These are phyloP conservation scores for Masnerella sp. DNA, from an alignment of 2,888 invertebrate species.

Conservation along the genomic window DNA sequence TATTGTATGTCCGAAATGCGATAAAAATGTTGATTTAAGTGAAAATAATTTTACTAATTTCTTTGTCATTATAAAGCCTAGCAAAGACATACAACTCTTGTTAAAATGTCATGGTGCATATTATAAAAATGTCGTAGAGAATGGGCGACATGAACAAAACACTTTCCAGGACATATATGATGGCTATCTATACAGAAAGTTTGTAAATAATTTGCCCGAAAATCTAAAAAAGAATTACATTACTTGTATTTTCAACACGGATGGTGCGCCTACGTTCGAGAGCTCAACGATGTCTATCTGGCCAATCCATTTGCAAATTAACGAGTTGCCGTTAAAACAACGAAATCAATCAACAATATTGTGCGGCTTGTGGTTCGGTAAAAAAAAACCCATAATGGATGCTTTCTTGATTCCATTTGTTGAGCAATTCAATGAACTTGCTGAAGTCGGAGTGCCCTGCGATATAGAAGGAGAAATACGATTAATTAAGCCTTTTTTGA, in stretches of 20 bases:
- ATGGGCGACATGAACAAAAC: neutral
- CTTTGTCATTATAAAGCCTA: neutral
- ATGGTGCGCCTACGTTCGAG: constrained; percentile 6
- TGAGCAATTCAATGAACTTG: constrained; percentile 29
- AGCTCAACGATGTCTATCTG: constrained; percentile 34
- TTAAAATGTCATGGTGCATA: neutral
- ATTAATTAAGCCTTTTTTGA: constrained; percentile 16
- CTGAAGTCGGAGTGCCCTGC: constrained; percentile 22
- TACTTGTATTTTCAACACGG: constrained; percentile 24
- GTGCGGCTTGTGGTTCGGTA: constrained; percentile 22
- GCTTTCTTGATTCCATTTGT: constrained; percentile 33
- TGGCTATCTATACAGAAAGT: constrained; percentile 4
- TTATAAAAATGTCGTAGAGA: constrained; percentile 9
- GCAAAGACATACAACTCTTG: neutral
- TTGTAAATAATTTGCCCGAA: constrained; percentile 8
- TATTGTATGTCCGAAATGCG: neutral
- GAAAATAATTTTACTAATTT: constrained; percentile 3
- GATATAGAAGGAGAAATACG: constrained; percentile 19
- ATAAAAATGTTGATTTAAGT: neutral
- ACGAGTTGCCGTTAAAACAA: constrained; percentile 37
- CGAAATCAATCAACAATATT: constrained; percentile 2
- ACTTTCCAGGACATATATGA: constrained; percentile 2
- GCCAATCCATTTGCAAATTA: constrained; percentile 22
- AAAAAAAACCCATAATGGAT: constrained; percentile 11
- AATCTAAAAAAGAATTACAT: constrained; percentile 7